phyloP scores from a whole-genome alignment of 2,888 invertebrate species.

The Hydroisotoma schaefferi region DNA sequence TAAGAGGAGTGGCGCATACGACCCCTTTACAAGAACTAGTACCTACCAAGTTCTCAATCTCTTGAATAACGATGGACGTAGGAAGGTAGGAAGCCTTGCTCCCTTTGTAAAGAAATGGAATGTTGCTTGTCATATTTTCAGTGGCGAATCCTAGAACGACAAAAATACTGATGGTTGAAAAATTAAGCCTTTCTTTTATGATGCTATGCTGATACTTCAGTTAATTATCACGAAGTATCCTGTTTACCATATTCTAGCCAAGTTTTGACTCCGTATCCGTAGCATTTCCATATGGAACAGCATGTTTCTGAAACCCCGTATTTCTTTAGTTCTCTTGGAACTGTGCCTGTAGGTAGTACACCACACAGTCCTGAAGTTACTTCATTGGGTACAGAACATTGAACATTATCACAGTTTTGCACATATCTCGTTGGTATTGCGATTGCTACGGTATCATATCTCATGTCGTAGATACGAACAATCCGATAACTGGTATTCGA shows the following conservation, averaged over 20 bases:
- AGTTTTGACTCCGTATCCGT: neutral
- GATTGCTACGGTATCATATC: neutral
- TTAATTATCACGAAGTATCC: neutral
- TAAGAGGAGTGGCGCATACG: slow-evolving; percentile 2
- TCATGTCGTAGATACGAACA: slow-evolving; percentile 8
- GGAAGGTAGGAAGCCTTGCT: neutral
- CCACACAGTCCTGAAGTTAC: neutral
- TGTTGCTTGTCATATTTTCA: too few relatives aligned
- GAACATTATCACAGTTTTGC: neutral
- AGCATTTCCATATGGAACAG: slow-evolving; percentile 11
- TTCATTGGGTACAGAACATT: neutral
- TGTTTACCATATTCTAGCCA: neutral
- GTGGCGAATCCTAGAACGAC: too few relatives aligned
- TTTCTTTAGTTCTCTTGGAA: slow-evolving; percentile 1
- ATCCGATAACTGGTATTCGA: too few relatives aligned
- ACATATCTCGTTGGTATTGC: neutral
- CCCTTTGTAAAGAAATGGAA: neutral
- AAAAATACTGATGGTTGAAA: too few relatives aligned
- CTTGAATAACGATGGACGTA: neutral
- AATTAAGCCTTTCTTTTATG: too few relatives aligned
- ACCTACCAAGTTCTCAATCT: neutral
- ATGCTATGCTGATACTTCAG: too few relatives aligned
- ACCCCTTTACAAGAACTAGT: slow-evolving; percentile 3
- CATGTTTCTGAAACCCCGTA: slow-evolving; percentile 10
- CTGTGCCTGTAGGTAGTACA: neutral